phyloP scores from a whole-genome alignment of 2,113 vertebrate genomes.

The Ifrita kowaldi region DNA sequence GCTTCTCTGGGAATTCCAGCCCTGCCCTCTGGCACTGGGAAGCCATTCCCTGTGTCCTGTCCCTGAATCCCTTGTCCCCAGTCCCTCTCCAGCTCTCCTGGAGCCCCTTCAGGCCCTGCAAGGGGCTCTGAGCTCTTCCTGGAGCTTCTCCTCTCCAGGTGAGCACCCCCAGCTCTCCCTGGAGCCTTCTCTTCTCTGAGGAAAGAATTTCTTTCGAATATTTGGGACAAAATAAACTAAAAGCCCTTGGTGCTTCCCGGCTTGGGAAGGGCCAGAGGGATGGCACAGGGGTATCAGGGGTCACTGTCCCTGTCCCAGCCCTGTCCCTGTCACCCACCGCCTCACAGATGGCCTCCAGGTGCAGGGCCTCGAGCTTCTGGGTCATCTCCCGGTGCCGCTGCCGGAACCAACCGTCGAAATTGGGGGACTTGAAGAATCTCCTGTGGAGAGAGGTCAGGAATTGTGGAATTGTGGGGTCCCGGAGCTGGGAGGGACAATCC shows the following conservation, averaged over 20 bases:
- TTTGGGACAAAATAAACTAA: not conserved
- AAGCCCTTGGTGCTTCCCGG: not conserved
- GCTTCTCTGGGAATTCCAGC: not conserved
- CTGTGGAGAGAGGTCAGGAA: constrained; percentile 45
- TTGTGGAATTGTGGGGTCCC: accelerated
- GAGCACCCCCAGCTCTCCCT: too few species aligned
- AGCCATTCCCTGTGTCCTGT: not conserved
- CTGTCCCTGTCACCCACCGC: constrained; percentile 59
- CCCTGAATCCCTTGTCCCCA: not conserved
- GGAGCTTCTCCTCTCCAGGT: accelerated
- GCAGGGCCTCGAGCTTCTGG: constrained; percentile 88
- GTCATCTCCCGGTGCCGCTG: constrained; percentile 89
- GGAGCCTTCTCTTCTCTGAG: accelerated
- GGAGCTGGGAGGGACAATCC: not conserved
- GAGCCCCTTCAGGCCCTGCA: not conserved
- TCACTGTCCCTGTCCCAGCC: not conserved
- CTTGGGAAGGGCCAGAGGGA: not conserved
- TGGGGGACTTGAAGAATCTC: constrained; percentile 89
- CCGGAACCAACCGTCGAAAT: constrained; percentile 95
- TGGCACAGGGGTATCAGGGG: not conserved
- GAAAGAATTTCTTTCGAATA: not conserved
- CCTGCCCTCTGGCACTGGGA: not conserved
- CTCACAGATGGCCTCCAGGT: constrained; percentile 87
- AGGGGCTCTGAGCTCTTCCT: not conserved
- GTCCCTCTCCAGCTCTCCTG: not conserved